A percentile compares a stretch with the other conserved stretches of the same genome.
phyloP scores from a whole-genome alignment of 2,113 vertebrate species.

The Chaetura pelagica region DNA sequence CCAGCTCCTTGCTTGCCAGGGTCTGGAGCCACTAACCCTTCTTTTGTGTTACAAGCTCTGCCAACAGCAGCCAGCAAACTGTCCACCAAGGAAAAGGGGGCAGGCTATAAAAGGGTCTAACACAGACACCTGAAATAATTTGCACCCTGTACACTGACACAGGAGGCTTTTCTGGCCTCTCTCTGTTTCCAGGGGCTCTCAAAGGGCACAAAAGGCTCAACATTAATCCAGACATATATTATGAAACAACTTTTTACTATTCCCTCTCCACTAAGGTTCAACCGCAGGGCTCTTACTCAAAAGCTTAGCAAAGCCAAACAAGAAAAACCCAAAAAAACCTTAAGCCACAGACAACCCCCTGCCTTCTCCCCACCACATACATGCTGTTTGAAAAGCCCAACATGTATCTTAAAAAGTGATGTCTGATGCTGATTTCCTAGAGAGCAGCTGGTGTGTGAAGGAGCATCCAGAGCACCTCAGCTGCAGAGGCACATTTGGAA shows the following conservation, averaged over 20 bases:
- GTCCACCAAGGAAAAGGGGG: background rate
- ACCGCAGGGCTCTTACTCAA: background rate
- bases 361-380: background rate
- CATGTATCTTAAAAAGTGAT: background rate
- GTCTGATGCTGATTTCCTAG: background rate
- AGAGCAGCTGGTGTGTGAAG: background rate
- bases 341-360: background rate
- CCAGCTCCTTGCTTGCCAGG: background rate
- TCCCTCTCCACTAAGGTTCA: background rate
- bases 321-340: background rate
- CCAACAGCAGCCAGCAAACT: background rate
- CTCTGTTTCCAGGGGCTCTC: background rate
- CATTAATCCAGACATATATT: background rate
- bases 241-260: background rate
- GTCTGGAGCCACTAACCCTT: rapidly evolving
- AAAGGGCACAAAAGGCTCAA: background rate
- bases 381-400: background rate
- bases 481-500: background rate
- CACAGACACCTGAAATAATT: background rate
- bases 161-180: background rate
- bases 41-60: background rate
- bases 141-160: background rate
- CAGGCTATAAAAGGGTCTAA: background rate
- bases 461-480: background rate
- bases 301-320: background rate